phyloP scores from a whole-genome alignment of 2,888 invertebrate species.

The Pseudococcus longispinus region DNA sequence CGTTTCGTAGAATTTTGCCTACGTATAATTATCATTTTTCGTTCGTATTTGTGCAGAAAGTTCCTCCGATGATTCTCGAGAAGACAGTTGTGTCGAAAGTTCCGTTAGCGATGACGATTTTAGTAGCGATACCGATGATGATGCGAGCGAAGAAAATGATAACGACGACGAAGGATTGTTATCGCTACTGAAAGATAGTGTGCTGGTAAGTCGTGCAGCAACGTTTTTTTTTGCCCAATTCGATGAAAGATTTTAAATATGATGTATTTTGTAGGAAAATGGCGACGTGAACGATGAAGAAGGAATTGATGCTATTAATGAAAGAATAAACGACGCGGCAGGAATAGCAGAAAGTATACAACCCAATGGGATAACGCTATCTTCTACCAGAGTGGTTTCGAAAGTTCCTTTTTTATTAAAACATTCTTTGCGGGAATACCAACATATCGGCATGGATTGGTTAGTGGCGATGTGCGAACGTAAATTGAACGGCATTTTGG shows the following conservation, averaged over 20 bases:
- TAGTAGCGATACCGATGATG: conserved; percentile 58
- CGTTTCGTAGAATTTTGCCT: neutral
- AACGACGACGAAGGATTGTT: conserved; percentile 14
- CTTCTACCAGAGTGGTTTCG: conserved; percentile 91
- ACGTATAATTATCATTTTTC: neutral
- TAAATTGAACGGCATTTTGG: conserved; percentile 92
- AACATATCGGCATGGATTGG: conserved; percentile 97
- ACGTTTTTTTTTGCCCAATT: neutral
- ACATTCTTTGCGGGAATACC: conserved; percentile 91
- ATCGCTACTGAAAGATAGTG: conserved; percentile 13
- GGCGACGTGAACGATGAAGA: conserved; percentile 63
- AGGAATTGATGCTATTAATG: conserved; percentile 65
- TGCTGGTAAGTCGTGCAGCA: neutral
- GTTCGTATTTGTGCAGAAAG: conserved; percentile 19
- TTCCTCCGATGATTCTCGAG: conserved; percentile 63
- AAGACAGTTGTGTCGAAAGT: conserved; percentile 61
- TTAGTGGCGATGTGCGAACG: conserved; percentile 94
- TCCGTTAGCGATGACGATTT: conserved; percentile 62
- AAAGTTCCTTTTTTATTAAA: conserved; percentile 91
- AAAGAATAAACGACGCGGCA: conserved; percentile 88
- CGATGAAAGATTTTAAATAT: neutral
- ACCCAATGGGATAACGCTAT: conserved; percentile 96
- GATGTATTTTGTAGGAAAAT: conserved; percentile 39
- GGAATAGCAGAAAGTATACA: conserved; percentile 94
- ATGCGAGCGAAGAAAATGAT: conserved; percentile 59